Evolutionary conservation across 2,113 vertebrate species (phyloP), one percentile per base, ranked within the genome.

Genomic region (Oryzias woworae): DNA sequence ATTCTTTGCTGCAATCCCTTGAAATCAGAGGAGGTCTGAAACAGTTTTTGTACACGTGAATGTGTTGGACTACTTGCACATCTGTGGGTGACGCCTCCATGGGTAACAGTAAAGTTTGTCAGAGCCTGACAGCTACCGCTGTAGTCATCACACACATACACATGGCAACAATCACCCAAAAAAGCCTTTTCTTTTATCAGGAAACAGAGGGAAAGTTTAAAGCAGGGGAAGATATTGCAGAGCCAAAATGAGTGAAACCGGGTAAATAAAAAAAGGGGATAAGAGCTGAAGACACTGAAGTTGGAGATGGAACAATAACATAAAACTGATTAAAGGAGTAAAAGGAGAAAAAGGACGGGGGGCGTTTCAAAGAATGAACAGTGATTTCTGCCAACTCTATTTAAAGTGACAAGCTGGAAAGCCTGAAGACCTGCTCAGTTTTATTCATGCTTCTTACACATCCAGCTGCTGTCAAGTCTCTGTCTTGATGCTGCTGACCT

Each of bases 141-240:
- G 69, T 81, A 81, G 72, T 83, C 71, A 73, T 76, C 85, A 83
- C 75, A 80, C 67, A 73, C 65, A 20, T 20, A 64, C 83, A 89
- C 62, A 81, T 85, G 87, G 76, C 71, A 77, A 58, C 78, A 80
- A 82, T 89, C 77, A 66, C 41, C 62, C 58, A 78, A 80, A 53
- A 73, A 83, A 80, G 77, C 73, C 84, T 86, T 20, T 50, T 76
- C 20, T 20, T 20, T 66, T 71, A 66, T 52, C 56, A 47, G 62
- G 62, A 24, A 51, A 54, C 52, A 22, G 43, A 47, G 42, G 71
- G 51, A 42, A 45, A 72, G 58, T 58, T 59, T 61, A 58, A 56
- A 80, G 56, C 13, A 28, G 26, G 26, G 26, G 26, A 28, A 28
- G 26, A 28, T 6, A 28, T 6, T 1, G 26, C 26, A 5, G 55